Evolutionary conservation across 2,797 vertebrate genomes (phyloP).

Genomic region (Pantherophis alleghaniensis): DNA sequence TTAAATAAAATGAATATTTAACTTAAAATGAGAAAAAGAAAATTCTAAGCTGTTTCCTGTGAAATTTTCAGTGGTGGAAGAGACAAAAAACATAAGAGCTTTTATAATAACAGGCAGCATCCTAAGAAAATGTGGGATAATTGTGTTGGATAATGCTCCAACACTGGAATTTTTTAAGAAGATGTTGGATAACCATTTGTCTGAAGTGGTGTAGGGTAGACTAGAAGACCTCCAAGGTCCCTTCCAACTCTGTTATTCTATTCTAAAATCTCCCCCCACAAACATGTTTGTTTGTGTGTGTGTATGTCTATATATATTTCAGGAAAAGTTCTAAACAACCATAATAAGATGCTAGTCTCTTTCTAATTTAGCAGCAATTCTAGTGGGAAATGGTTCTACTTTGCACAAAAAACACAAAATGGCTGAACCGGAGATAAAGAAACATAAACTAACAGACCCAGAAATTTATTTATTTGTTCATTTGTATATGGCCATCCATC

Average conservation of each 20-base stretch:
- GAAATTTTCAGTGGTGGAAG: background rate
- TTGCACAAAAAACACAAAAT: too few relatives aligned
- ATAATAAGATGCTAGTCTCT: background rate
- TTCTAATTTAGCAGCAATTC: background rate
- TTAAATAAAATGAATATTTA: background rate
- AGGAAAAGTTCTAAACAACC: background rate
- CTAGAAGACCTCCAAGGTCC: too few relatives aligned
- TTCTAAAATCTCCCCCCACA: background rate
- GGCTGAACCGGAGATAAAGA: too few relatives aligned
- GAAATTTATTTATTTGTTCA: background rate
- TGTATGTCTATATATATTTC: too few relatives aligned
- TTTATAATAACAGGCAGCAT: background rate
- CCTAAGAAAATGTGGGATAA: background rate
- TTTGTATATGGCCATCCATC: too few relatives aligned
- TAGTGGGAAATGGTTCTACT: background rate
- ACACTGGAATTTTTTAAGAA: too few relatives aligned
- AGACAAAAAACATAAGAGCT: background rate
- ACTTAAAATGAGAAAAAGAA: background rate
- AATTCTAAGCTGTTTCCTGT: background rate
- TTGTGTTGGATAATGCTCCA: too few relatives aligned
- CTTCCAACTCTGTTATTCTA: too few relatives aligned
- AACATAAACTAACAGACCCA: background rate
- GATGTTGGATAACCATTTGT: too few relatives aligned
- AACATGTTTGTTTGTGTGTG: background rate
- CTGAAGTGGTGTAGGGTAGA: too few relatives aligned